Evolutionary conservation across 2,888 invertebrate genomes (phyloP), one percentile per base, ranked within the genome.

Genomic region (Meta bourneti): DNA sequence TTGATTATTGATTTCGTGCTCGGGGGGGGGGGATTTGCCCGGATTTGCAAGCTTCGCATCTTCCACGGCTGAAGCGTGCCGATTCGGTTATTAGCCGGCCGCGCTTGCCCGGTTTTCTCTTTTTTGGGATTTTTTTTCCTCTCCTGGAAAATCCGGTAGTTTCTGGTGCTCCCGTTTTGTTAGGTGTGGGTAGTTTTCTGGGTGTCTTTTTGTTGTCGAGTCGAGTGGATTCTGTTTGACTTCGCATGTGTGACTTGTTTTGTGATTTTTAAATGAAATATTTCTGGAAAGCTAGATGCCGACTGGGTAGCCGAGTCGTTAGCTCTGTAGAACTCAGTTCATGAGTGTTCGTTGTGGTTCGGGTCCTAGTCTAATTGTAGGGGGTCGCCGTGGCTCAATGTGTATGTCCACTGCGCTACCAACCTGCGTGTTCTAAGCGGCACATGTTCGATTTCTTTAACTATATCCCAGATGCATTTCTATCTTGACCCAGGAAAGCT

Each of bases 1-100:
- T 52, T 86, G 78, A 86, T 86, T 87, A 87, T 87, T 87, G 87
- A 87, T 87, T 87, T 72, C 71, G 78, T 16, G 19, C 79, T 51
- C 82, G 19, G n/a, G n/a, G 34, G 34, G 34, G 34, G 34, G 34
- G 34, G 34, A 34, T 34, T 34, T 19, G 34, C 48, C 78, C 78
- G 20, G 61, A 49, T 69, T 74, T 49, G 78, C 86, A 79, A 87
- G 87, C 48, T 86, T 87, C 61, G 87, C 79, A 87, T 72, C 69
- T 82, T 52, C 74, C 9, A n/a, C 20, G 51, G 72, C 48, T 34
- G 34, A 34, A 34, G 34, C 34, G 34, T 34, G 34, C 51, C 20
- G 13, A 54, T 8, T 74, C 77, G 86, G 48, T 78, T 79, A 87
- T 87, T 78, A 87, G 34, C 34, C 34, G 34, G 34, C 34, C 79